These are phyloP conservation scores for Argentina silus DNA, from an alignment of 2,797 vertebrate species.

Conservation along the genomic window DNA sequence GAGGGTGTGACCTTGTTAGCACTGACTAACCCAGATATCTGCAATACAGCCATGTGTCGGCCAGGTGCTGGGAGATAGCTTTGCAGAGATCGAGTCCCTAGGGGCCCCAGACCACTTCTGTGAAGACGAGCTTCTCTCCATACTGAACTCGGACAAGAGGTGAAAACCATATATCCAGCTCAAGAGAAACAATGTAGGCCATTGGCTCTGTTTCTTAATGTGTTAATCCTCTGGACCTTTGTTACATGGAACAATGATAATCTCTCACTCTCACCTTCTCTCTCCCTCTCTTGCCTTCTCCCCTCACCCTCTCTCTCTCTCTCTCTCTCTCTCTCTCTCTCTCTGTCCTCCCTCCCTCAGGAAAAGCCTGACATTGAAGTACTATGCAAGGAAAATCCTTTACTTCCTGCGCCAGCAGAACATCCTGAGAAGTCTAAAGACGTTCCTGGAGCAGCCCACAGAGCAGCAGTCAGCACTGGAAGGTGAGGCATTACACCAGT, in stretches of 20 bases:
- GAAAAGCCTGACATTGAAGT: conserved; percentile 94
- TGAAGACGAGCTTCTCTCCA: conserved; percentile 95
- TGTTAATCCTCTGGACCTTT: not conserved
- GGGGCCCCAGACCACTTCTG: conserved; percentile 95
- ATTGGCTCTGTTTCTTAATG: not conserved
- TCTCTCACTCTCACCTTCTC: not conserved
- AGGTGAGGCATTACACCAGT: conserved; percentile 71
- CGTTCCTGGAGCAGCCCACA: conserved; percentile 85
- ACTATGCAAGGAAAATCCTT: conserved; percentile 98
- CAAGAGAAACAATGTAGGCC: not conserved
- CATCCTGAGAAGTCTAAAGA: conserved; percentile 89
- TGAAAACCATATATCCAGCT: conserved; percentile 61
- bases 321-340: not conserved
- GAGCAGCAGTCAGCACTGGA: conserved; percentile 88
- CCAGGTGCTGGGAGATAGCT: conserved; percentile 94
- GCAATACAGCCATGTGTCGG: conserved; percentile 80
- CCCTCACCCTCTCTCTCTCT: not conserved
- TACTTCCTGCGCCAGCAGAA: conserved; percentile 97
- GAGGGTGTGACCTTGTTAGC: conserved; percentile 22
- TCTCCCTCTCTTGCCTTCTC: not conserved
- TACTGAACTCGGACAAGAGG: conserved; percentile 92
- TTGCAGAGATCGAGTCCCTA: conserved; percentile 93
- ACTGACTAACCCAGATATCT: conserved; percentile 76
- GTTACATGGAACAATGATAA: not conserved
- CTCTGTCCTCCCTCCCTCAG: conserved; percentile 62